Percentiles rank a stretch among this genome's conserved stretches.
Evolutionary conservation across 37 sponge, comb jelly and placozoan genomes (phyloP).

Genomic region (Agelas oroides): DNA sequence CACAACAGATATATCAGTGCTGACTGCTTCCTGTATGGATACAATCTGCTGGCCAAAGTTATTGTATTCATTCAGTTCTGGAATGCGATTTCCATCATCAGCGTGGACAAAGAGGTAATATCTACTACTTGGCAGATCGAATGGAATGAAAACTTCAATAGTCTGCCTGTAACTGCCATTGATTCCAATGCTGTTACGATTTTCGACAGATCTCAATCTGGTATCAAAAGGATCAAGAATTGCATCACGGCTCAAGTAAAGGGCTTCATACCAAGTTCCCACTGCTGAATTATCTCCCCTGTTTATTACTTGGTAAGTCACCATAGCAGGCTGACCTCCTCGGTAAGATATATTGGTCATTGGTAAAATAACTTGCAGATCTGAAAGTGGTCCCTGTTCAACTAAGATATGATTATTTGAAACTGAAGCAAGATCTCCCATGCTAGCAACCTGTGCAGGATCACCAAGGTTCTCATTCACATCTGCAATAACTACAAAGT

Average conservation of each 20-base stretch:
- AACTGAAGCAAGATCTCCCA: neutral
- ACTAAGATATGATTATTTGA: neutral
- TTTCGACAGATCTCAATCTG: slow-evolving; percentile 1
- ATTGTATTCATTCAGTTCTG: slow-evolving; percentile 11
- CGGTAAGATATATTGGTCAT: neutral
- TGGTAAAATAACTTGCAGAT: neutral
- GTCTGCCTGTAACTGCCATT: neutral
- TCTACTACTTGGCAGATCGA: neutral
- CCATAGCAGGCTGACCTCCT: neutral
- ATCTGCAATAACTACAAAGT: neutral
- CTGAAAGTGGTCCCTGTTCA: slow-evolving; percentile 17
- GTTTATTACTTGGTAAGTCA: neutral
- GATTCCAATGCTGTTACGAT: neutral
- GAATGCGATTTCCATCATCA: slow-evolving; percentile 11
- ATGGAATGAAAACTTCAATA: slow-evolving; percentile 17
- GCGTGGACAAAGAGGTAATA: slow-evolving; percentile 13
- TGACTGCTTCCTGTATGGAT: neutral
- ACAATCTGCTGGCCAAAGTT: slow-evolving; percentile 1
- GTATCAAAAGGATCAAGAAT: slow-evolving; percentile 29
- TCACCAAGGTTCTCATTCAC: neutral
- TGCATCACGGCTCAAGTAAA: slow-evolving; percentile 2
- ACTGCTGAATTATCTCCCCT: neutral
- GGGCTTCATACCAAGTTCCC: slow-evolving; percentile 10
- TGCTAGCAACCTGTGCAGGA: neutral
- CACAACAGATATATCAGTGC: slow-evolving; percentile 23